A percentile compares a stretch with the other conserved stretches of the same genome.
These are phyloP conservation scores for Brachyhypopomus occidentalis DNA, from an alignment of 2,113 vertebrate genomes.

Conservation along the genomic window DNA sequence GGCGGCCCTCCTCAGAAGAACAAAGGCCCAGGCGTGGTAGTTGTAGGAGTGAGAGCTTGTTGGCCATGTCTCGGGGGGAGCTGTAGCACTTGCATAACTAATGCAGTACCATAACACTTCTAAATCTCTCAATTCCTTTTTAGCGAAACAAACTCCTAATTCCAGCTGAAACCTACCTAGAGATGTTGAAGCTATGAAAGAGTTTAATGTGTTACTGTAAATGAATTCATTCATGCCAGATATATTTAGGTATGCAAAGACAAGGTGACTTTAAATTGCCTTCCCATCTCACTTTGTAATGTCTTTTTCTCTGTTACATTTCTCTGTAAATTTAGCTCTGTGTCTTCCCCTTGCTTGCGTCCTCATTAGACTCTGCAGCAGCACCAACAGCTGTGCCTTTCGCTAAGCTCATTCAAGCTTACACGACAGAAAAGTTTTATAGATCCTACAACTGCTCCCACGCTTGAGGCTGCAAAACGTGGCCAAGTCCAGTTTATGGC, in stretches of 20 bases:
- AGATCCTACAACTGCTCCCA: constrained; percentile 26
- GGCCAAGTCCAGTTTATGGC: constrained; percentile 27
- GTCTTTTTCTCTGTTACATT: constrained; percentile 17
- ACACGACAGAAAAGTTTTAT: constrained; percentile 37
- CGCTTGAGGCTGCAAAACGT: not conserved
- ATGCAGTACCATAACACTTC: constrained; percentile 7
- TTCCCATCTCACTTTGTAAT: not conserved
- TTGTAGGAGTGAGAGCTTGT: not conserved
- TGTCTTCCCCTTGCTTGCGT: constrained; percentile 11
- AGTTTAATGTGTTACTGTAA: not conserved
- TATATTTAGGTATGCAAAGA: not conserved
- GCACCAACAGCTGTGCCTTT: constrained; percentile 36
- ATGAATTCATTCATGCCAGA: not conserved
- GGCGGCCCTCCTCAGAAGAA: constrained; percentile 15
- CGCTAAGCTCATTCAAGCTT: constrained; percentile 43
- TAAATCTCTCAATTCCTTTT: not conserved
- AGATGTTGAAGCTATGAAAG: not conserved
- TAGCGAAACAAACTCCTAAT: not conserved
- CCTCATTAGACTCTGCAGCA: constrained; percentile 7
- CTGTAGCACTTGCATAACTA: not conserved
- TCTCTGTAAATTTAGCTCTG: constrained; percentile 25
- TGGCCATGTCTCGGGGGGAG: constrained; percentile 21
- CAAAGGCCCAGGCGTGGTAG: constrained; percentile 24
- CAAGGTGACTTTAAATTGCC: not conserved
- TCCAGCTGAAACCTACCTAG: not conserved